These are phyloP conservation scores for Cybosia mesomella DNA, from an alignment of 2,888 invertebrate genomes.

Conservation along the genomic window DNA sequence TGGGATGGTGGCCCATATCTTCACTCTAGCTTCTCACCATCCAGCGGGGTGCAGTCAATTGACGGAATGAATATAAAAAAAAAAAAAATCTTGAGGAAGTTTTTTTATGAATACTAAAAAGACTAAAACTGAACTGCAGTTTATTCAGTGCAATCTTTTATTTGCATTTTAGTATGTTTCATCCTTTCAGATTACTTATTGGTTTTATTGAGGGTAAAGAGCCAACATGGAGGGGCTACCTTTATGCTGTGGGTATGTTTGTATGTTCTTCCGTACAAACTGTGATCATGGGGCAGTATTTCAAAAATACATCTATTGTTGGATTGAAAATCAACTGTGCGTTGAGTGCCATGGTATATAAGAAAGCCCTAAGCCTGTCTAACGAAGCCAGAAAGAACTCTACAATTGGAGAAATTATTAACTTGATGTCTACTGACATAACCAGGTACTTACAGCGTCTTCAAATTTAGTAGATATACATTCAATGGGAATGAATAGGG, in stretches of 20 bases:
- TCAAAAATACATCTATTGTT: conserved; percentile 92
- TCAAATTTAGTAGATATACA: background rate
- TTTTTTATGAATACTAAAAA: too few species aligned
- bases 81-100: too few species aligned
- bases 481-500: background rate
- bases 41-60: too few species aligned
- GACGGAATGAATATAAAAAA: too few species aligned
- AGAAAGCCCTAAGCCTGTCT: conserved; percentile 91
- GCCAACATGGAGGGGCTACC: conserved; percentile 92
- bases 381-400: conserved; percentile 91
- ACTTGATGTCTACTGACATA: conserved; percentile 94
- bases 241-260: conserved; percentile 91
- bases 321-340: conserved; percentile 94
- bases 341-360: conserved; percentile 92
- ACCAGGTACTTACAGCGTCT: conserved; percentile 78
- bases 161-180: background rate
- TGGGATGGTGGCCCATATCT: too few species aligned
- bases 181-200: conserved; percentile 86
- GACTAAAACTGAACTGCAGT: too few species aligned
- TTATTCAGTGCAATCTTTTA: background rate
- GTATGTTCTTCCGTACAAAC: conserved; percentile 91
- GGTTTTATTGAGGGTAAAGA: conserved; percentile 86
- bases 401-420: conserved; percentile 94
- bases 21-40: too few species aligned
- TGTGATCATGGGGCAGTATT: conserved; percentile 93